Evolutionary conservation across 2,113 vertebrate species (phyloP), one percentile per base, ranked within the genome.

Genomic region (Turnix velox): DNA sequence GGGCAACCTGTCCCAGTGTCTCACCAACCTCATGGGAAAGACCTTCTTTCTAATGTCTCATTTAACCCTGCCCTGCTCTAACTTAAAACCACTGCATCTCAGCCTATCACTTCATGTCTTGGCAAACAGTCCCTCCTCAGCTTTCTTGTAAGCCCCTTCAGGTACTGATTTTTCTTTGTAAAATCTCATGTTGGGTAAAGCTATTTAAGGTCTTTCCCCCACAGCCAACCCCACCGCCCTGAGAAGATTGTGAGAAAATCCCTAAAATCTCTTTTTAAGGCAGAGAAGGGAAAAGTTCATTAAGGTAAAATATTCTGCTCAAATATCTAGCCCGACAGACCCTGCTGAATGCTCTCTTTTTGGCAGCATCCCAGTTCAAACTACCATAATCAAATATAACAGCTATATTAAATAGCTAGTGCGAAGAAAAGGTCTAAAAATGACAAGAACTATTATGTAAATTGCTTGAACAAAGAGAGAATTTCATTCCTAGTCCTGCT

Each of bases 101-200:
- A n/a, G n/a, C n/a, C n/a, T n/a, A n/a, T n/a, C n/a, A n/a, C n/a
- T n/a, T n/a, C n/a, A n/a, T n/a, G n/a, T n/a, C n/a, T n/a, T n/a
- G n/a, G n/a, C n/a, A n/a, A n/a, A n/a, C n/a, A n/a, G n/a, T n/a
- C n/a, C n/a, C n/a, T n/a, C n/a, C n/a, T n/a, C n/a, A n/a, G n/a
- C n/a, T n/a, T n/a, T n/a, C n/a, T n/a, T n/a, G n/a, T n/a, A n/a
- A n/a, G n/a, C n/a, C n/a, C n/a, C n/a, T n/a, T n/a, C n/a, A n/a
- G n/a, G n/a, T n/a, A n/a, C n/a, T n/a, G n/a, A n/a, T n/a, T 95
- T 94, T 89, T 73, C 61, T 84, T 74, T 80, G 35, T 58, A 58
- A 88, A 80, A 80, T 71, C 61, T 91, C 65, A 45, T 18, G 14
- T 35, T 83, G 37, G 24, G 23, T 49, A 72, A 90, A 93, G 8